These are phyloP conservation scores for Alligator sinensis DNA, from an alignment of 2,113 vertebrate species.

Conservation along the genomic window DNA sequence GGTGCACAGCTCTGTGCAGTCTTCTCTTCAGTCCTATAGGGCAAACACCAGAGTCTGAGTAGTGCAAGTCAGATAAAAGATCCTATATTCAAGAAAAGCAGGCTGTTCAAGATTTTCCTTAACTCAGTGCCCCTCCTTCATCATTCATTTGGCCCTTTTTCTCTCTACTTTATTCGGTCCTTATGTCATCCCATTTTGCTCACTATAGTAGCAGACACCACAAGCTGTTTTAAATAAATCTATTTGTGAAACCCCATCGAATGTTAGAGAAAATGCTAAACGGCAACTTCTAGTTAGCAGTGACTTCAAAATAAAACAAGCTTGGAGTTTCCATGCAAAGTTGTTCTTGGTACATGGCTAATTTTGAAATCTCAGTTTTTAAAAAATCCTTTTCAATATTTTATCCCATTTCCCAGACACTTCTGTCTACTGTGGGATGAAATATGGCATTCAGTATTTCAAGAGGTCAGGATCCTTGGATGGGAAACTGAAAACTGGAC, in stretches of 20 bases:
- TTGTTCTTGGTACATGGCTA: neutral
- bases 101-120: neutral
- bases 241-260: neutral
- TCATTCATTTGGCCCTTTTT: neutral
- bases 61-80: neutral
- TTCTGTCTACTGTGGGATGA: neutral
- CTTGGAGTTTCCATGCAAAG: neutral
- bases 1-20: accelerated
- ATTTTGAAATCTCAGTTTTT: neutral
- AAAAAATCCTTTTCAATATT: neutral
- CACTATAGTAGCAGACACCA: neutral
- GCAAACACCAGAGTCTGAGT: neutral
- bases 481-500: neutral
- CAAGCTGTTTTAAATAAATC: neutral
- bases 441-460: neutral
- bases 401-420: neutral
- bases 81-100: neutral
- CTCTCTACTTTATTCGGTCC: neutral
- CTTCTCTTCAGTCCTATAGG: neutral
- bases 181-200: neutral
- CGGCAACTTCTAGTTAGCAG: neutral
- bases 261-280: neutral
- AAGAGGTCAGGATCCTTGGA: neutral
- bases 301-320: neutral
- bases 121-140: neutral